A percentile compares a stretch with the other conserved stretches of the same genome.
phyloP scores from a whole-genome alignment of 2,113 vertebrate species.

The Dicentrarchus labrax region DNA sequence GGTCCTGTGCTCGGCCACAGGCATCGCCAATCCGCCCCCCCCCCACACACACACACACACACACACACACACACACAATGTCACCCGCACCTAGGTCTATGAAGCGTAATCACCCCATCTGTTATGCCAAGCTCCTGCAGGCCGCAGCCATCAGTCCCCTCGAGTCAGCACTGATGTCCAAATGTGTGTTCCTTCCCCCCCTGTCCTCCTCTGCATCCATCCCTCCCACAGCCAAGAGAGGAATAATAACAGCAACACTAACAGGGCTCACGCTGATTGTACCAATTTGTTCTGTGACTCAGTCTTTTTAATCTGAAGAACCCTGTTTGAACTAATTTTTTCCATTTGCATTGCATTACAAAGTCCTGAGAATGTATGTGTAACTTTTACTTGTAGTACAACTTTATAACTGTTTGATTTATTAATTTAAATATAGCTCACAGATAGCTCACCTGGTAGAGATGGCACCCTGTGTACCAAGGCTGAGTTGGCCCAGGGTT shows the following conservation, averaged over 20 bases:
- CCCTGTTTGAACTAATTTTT: not conserved
- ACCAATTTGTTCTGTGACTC: not conserved
- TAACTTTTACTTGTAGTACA: not conserved
- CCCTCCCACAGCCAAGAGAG: not conserved
- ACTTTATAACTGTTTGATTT: no score
- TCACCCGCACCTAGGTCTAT: constrained; percentile 18
- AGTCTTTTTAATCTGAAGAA: not conserved
- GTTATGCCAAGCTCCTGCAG: constrained; percentile 19
- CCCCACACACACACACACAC: not conserved
- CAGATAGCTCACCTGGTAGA: no score
- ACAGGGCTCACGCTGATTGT: not conserved
- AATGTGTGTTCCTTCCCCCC: constrained; percentile 9
- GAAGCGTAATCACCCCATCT: constrained; percentile 63
- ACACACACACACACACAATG: not conserved
- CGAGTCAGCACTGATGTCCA: constrained; percentile 16
- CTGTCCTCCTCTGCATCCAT: not conserved
- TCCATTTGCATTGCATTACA: not conserved
- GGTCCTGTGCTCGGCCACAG: no score
- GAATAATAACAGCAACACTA: constrained; percentile 2
- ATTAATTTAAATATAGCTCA: no score
- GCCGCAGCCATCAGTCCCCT: constrained; percentile 4
- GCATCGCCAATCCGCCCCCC: no score
- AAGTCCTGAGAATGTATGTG: not conserved
- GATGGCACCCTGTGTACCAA: no score
- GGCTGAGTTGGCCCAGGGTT: no score